Conservation (phyloP, 2,888 invertebrate species). For the Hoplodrina blanda region DNA sequence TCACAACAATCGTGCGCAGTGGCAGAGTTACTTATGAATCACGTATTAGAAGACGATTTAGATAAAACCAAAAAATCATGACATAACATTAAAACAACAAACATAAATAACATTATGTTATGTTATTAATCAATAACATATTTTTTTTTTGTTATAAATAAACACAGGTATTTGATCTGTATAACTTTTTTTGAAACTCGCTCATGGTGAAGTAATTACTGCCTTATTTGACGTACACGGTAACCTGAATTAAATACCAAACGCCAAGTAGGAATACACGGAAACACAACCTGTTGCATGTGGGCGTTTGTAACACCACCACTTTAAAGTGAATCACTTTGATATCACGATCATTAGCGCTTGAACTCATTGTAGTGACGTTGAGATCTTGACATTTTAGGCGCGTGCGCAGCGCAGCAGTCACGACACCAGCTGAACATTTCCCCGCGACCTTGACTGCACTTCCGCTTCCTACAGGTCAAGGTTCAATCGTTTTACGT, state of each 20-base stretch:
- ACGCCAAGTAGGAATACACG: constrained; percentile 15
- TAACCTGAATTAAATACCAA: constrained; percentile 2
- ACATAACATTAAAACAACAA: too few relatives aligned
- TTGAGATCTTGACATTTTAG: constrained; percentile 83
- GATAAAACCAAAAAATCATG: constrained; percentile 1
- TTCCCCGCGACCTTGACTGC: constrained; percentile 78
- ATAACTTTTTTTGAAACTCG: too few relatives aligned
- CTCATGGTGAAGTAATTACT: too few relatives aligned
- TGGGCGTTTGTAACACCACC: constrained; percentile 7
- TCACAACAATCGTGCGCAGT: constrained; percentile 36
- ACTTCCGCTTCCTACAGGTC: constrained; percentile 81
- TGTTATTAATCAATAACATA: constrained; percentile 8
- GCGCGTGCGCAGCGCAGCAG: constrained; percentile 68
- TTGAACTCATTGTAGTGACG: constrained; percentile 65
- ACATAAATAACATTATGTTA: too few relatives aligned
- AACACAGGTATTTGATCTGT: too few relatives aligned
- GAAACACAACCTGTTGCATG: constrained; percentile 12
- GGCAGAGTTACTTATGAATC: constrained; percentile 17
- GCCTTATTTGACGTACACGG: background rate
- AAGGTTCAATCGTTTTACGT: constrained; percentile 66
- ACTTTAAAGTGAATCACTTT: constrained; percentile 29
- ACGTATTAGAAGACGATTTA: constrained; percentile 18
- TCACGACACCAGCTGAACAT: constrained; percentile 76
- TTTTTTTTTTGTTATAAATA: background rate
- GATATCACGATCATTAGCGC: constrained; percentile 61